These are phyloP conservation scores for Coelopa pilipes DNA, from an alignment of 2,888 invertebrate genomes.

Conservation along the genomic window DNA sequence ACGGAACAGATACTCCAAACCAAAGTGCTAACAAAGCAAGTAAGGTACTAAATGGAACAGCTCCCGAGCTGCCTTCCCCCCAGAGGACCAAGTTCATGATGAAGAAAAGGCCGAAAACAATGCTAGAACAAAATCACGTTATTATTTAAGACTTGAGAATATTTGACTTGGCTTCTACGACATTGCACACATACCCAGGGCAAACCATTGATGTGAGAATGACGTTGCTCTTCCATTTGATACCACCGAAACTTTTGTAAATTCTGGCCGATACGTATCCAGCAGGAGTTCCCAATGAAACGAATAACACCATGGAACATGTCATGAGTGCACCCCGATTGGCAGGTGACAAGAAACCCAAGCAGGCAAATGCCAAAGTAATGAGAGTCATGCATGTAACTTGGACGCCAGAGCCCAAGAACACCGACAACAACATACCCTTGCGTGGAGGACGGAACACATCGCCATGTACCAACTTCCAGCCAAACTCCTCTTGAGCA, in stretches of 20 bases:
- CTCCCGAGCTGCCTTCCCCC: slow-evolving; percentile 95
- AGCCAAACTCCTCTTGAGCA: slow-evolving; percentile 87
- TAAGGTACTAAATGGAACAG: slow-evolving; percentile 96
- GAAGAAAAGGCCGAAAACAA: slow-evolving; percentile 97
- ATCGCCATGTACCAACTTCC: slow-evolving; percentile 98
- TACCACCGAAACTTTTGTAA: slow-evolving; percentile 98
- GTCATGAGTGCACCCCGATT: slow-evolving; percentile 99
- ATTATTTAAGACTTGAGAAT: not conserved
- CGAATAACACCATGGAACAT: slow-evolving; percentile 95
- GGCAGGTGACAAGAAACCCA: slow-evolving; percentile 98
- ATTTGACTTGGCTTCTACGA: too few relatives aligned
- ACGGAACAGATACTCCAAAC: slow-evolving; percentile 98
- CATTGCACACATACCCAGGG: slow-evolving; percentile 80
- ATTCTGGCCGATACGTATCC: slow-evolving; percentile 97
- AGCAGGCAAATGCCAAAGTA: slow-evolving; percentile 97
- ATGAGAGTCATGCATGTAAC: slow-evolving; percentile 95
- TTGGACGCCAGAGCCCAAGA: slow-evolving; percentile 97
- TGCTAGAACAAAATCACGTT: slow-evolving; percentile 70
- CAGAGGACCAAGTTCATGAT: slow-evolving; percentile 96
- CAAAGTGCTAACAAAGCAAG: slow-evolving; percentile 93
- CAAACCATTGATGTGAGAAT: slow-evolving; percentile 95
- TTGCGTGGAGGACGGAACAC: slow-evolving; percentile 96
- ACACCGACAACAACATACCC: slow-evolving; percentile 94
- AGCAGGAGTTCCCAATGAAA: slow-evolving; percentile 95
- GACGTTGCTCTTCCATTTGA: slow-evolving; percentile 99